phyloP scores from a whole-genome alignment of 2,113 vertebrate genomes.

The Tragulus kanchil region DNA sequence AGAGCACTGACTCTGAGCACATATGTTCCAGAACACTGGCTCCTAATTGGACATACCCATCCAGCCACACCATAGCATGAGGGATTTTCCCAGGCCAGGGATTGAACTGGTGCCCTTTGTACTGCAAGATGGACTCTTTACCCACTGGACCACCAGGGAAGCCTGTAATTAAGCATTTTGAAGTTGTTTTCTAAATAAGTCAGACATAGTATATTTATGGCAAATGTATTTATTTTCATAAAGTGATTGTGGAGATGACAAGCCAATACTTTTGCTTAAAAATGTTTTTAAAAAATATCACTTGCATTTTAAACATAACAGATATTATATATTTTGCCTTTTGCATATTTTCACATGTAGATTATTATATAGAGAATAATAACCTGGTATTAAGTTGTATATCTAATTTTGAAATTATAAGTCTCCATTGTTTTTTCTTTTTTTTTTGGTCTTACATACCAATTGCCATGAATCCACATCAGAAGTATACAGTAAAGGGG shows the following conservation, averaged over 20 bases:
- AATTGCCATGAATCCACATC: background rate
- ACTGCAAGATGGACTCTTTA: too few relatives aligned
- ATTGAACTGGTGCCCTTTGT: too few relatives aligned
- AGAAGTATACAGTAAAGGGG: background rate
- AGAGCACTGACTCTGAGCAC: too few relatives aligned
- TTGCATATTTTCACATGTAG: background rate
- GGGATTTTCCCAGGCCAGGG: too few relatives aligned
- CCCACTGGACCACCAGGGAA: too few relatives aligned
- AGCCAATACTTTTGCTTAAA: background rate
- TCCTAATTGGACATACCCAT: too few relatives aligned
- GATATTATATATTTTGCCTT: background rate
- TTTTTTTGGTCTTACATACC: background rate
- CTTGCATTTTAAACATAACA: constrained; percentile 10
- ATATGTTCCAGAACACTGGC: too few relatives aligned
- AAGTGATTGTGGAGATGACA: background rate
- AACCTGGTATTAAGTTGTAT: background rate
- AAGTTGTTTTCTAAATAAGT: background rate
- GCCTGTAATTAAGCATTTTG: background rate
- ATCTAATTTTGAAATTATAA: background rate
- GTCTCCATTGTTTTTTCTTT: background rate
- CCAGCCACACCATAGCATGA: too few relatives aligned
- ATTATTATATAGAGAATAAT: background rate
- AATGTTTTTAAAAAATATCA: background rate
- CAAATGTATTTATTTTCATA: background rate
- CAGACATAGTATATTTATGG: background rate